Conservation (phyloP, 2,888 invertebrate species). For the Amphiduros pacificus region DNA sequence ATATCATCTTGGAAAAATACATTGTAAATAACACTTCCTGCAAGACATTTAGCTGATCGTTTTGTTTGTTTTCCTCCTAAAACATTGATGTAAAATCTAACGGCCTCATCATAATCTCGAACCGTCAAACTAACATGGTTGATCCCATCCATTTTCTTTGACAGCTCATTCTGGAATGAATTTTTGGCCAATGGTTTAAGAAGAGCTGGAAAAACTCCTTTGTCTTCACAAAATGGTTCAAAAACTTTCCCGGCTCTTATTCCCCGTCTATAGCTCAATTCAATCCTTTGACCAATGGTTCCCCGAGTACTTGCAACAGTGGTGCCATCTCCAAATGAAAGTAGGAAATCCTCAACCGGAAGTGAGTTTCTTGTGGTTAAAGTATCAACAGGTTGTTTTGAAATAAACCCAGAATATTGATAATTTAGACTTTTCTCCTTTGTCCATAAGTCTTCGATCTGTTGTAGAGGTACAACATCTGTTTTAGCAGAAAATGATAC, state of each 20-base stretch:
- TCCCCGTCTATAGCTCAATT: neutral
- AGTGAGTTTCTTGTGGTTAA: neutral
- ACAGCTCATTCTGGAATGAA: neutral
- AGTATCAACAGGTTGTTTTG: neutral
- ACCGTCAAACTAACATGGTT: neutral
- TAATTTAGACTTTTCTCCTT: no score
- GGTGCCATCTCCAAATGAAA: neutral
- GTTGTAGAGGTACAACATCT: neutral
- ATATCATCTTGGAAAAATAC: neutral
- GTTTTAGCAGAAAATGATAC: neutral
- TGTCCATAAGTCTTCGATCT: neutral
- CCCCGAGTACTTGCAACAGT: neutral
- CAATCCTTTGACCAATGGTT: neutral
- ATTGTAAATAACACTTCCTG: neutral
- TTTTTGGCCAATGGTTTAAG: neutral
- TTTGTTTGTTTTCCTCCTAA: neutral
- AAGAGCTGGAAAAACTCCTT: neutral
- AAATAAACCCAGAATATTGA: no score
- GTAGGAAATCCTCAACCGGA: neutral
- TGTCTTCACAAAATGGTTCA: neutral
- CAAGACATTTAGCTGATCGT: no score
- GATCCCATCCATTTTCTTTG: neutral
- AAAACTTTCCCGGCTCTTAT: neutral
- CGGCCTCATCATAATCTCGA: neutral
- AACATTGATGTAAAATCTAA: neutral